Evolutionary conservation across 2,888 invertebrate species (phyloP).

Genomic region (Labia minor): DNA sequence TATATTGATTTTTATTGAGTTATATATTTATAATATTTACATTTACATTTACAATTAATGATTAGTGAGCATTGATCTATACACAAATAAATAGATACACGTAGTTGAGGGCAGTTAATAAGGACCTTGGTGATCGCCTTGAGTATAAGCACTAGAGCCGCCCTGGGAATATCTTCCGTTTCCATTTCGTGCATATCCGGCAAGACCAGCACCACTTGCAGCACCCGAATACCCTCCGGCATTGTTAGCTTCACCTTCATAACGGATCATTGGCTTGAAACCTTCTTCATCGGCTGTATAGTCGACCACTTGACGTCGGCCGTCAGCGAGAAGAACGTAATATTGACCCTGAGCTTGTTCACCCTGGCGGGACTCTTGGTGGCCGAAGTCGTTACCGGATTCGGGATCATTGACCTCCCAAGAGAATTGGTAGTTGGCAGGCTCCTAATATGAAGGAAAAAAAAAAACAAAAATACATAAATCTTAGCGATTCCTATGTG

Average conservation of each 20-base stretch:
- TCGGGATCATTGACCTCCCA: slow-evolving; percentile 51
- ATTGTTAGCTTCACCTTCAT: slow-evolving; percentile 33
- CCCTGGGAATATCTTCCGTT: background rate
- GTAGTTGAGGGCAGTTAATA: too few species aligned
- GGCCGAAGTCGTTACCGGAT: slow-evolving; percentile 50
- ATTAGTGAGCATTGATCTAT: too few species aligned
- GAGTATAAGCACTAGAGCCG: background rate
- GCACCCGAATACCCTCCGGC: slow-evolving; percentile 18
- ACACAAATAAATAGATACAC: too few species aligned
- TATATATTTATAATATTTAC: too few species aligned
- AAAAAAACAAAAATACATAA: too few species aligned
- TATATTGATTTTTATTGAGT: too few species aligned
- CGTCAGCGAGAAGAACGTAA: slow-evolving; percentile 52
- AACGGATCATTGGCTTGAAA: slow-evolving; percentile 48
- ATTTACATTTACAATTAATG: too few species aligned
- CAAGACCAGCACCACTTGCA: slow-evolving; percentile 3
- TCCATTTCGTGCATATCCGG: slow-evolving; percentile 9
- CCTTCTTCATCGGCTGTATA: slow-evolving; percentile 52
- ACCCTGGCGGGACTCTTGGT: slow-evolving; percentile 52
- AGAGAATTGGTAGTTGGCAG: slow-evolving; percentile 52
- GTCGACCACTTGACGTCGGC: slow-evolving; percentile 51
- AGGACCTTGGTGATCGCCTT: background rate
- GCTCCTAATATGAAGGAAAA: slow-evolving; percentile 37
- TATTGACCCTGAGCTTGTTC: slow-evolving; percentile 53
- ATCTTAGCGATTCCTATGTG: too few species aligned